Evolutionary conservation across 2,888 invertebrate genomes (phyloP).

Genomic region (Xylota sylvarum): DNA sequence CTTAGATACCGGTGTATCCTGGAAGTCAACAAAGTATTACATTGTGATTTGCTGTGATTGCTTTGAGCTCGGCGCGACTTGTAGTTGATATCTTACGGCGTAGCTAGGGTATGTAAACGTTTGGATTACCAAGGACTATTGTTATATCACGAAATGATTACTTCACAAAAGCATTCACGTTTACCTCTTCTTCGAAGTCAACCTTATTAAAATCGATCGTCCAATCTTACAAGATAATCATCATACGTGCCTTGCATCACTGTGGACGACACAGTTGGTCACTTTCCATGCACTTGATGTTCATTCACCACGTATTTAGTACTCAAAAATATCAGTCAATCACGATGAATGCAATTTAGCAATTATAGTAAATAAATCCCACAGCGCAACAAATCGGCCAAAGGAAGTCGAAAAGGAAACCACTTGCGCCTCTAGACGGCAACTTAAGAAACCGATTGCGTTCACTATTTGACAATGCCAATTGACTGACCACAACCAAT

Average conservation of each 20-base stretch:
- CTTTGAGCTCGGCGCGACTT: too few relatives aligned
- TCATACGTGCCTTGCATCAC: conserved; percentile 12
- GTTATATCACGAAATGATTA: too few relatives aligned
- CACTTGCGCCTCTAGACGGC: not conserved
- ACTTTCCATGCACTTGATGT: not conserved
- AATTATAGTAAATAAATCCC: not conserved
- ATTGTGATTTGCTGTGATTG: too few relatives aligned
- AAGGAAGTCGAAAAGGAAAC: not conserved
- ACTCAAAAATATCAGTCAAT: conserved; percentile 9
- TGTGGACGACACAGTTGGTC: not conserved
- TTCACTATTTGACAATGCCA: not conserved
- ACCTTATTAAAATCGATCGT: not conserved
- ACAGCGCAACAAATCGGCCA: not conserved
- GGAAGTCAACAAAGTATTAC: too few relatives aligned
- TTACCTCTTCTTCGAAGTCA: conserved; percentile 10
- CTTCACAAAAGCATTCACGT: not conserved
- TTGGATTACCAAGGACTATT: too few relatives aligned
- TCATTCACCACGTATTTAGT: not conserved
- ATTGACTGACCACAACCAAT: conserved; percentile 19
- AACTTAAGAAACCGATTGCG: not conserved
- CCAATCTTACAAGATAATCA: conserved; percentile 21
- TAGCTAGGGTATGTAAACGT: too few relatives aligned
- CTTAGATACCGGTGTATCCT: too few relatives aligned
- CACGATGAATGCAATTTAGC: conserved; percentile 10
- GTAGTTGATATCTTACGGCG: too few relatives aligned